These are phyloP conservation scores for Calyptommatus sinebrachiatus DNA, from an alignment of 2,113 vertebrate species.

Conservation along the genomic window DNA sequence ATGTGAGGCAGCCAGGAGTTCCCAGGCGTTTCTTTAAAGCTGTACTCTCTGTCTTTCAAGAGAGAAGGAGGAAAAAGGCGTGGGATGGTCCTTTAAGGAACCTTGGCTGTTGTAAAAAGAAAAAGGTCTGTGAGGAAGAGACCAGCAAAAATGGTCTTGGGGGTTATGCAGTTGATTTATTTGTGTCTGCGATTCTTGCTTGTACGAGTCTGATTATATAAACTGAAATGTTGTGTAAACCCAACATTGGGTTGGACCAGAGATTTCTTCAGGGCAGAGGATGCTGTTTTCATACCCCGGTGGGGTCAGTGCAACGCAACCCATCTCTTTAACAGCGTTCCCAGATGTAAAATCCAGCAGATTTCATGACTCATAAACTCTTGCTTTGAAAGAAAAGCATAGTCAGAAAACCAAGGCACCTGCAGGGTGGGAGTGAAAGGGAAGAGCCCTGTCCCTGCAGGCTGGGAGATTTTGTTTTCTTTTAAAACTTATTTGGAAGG, in stretches of 20 bases:
- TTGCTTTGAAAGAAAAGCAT: conserved; percentile 2
- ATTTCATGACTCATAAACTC: conserved; percentile 46
- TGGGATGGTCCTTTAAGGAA: neutral
- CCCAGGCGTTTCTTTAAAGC: conserved; percentile 64
- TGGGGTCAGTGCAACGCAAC: conserved; percentile 32
- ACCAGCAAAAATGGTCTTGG: too few species aligned
- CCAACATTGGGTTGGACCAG: too few species aligned
- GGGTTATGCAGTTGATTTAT: too few species aligned
- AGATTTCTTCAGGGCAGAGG: neutral
- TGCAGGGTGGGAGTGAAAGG: neutral
- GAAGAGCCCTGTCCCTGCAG: neutral
- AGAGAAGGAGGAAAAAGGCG: neutral
- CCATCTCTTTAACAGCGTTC: conserved; percentile 7
- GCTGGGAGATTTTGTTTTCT: neutral
- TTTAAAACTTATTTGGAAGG: too few species aligned
- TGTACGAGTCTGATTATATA: too few species aligned
- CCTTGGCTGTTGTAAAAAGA: neutral
- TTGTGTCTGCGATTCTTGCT: too few species aligned
- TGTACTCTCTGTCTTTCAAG: conserved; percentile 38
- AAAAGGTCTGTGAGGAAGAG: too few species aligned
- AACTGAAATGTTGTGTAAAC: too few species aligned
- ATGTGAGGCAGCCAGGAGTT: conserved; percentile 52
- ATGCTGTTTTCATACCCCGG: neutral
- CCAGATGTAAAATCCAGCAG: conserved; percentile 5
- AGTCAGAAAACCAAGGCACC: conserved; percentile 6